Percentiles rank a stretch among this genome's conserved stretches.
These are phyloP conservation scores for Cheilosia grossa DNA, from an alignment of 2,888 invertebrate genomes.

Conservation along the genomic window DNA sequence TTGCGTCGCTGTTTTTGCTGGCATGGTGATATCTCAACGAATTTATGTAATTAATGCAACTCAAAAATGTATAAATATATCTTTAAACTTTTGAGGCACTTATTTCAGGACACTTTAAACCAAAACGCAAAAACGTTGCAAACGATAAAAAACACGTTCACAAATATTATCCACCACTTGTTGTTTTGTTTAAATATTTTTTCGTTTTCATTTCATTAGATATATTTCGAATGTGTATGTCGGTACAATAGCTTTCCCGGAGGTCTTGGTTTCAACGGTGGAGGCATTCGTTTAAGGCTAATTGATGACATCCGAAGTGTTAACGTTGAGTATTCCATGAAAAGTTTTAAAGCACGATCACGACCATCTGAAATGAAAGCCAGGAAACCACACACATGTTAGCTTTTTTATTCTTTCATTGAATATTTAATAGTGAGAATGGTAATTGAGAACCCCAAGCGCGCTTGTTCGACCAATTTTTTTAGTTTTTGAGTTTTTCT, in stretches of 20 bases:
- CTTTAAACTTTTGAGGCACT: constrained; percentile 41
- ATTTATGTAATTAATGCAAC: constrained; percentile 9
- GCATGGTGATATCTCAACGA: constrained; percentile 49
- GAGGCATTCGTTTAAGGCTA: constrained; percentile 79
- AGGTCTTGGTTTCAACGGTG: constrained; percentile 80
- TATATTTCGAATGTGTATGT: constrained; percentile 22
- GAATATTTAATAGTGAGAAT: constrained; percentile 23
- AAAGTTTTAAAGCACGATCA: constrained; percentile 47
- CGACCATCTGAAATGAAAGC: constrained; percentile 50
- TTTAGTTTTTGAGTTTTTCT: neutral
- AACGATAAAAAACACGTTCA: neutral
- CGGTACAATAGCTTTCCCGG: constrained; percentile 76
- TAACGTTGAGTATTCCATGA: constrained; percentile 62
- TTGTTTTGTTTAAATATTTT: constrained; percentile 48
- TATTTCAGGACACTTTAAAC: constrained; percentile 35
- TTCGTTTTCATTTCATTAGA: constrained; percentile 42
- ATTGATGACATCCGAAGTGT: constrained; percentile 78
- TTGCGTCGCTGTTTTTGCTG: constrained; percentile 54
- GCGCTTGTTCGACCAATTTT: constrained; percentile 11
- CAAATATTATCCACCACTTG: constrained; percentile 45
- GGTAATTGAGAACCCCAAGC: constrained; percentile 13
- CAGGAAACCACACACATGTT: constrained; percentile 18
- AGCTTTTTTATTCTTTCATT: constrained; percentile 2
- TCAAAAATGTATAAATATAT: constrained; percentile 5
- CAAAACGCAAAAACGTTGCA: constrained; percentile 3